Base-by-base conservation (phyloP, 2,888 invertebrate species). In the Athalia circularis region DNA sequence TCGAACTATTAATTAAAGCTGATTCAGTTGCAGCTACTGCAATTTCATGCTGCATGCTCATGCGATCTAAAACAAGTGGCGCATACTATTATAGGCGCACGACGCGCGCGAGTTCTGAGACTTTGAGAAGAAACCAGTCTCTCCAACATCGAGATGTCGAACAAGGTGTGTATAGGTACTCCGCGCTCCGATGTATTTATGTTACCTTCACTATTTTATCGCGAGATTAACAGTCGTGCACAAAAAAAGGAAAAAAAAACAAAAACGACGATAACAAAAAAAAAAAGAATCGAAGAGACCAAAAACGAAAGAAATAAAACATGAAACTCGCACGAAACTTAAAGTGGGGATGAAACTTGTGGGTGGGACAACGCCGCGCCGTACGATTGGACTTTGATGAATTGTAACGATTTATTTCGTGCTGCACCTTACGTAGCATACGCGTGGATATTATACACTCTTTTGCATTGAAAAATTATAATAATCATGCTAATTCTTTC, bases 1-100 rank as follows among this genome's bases (percentile, higher is more conserved):
- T 70, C 59, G 59, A 13, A 72, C 72, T 72, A 72, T 72, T 72
- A 72, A 72, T 72, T 72, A 72, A 72, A 72, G 7, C 47, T 8
- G 72, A 59, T 72, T 59, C 72, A 72, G 72, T 72, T 59, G 43
- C 29, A n/a, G 43, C 70, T 9, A 50, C 15, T 52, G 72, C 72
- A 72, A 59, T 72, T 72, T 72, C 72, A 72, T 72, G 72, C 57
- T 47, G 72, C 72, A 57, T 59, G 59, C 57, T 43, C 72, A 72
- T 72, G 72, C 72, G 72, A 72, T 59, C 72, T 72, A 13, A 72
- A 68, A 68, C 68, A 68, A 72, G 72, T 59, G 72, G 72, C 72
- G 72, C 72, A 72, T 72, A 72, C 72, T 72, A 72, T 72, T 59
- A 29, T 29, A 72, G 72, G 59, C 72, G 72, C 59, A 72, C 59